Evolutionary conservation across 2,113 vertebrate species (phyloP).

Genomic region (Ameiurus melas): DNA sequence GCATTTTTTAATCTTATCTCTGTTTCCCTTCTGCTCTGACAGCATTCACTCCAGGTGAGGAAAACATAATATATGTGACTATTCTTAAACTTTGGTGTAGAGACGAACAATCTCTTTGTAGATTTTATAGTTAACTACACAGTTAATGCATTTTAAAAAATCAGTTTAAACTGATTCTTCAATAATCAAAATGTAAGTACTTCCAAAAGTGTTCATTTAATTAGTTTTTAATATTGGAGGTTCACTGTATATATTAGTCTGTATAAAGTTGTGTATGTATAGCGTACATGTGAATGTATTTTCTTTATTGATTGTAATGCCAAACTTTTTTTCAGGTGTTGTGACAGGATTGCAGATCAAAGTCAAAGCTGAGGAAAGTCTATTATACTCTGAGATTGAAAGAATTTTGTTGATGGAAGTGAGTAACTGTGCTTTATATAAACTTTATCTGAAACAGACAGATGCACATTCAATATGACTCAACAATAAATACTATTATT

Average conservation of each 20-base stretch:
- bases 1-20: background rate
- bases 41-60: slow-evolving; percentile 1
- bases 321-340: background rate
- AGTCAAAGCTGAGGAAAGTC: background rate
- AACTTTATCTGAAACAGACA: background rate
- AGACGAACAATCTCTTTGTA: background rate
- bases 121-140: background rate
- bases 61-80: background rate
- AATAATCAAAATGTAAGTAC: too few relatives aligned
- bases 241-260: background rate
- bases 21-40: background rate
- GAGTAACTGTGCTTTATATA: background rate
- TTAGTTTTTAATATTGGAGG: background rate
- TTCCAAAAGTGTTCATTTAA: background rate
- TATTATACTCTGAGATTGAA: background rate
- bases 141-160: background rate
- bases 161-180: too few relatives aligned
- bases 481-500: too few relatives aligned
- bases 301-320: background rate
- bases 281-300: background rate
- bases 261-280: background rate
- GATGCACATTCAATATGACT: too few relatives aligned
- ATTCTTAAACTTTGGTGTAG: background rate
- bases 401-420: background rate
- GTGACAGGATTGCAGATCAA: background rate